A percentile compares a stretch with the other conserved stretches of the same genome.
Conservation (phyloP, 2,113 vertebrate species). For the Scartelaos histophorus region DNA sequence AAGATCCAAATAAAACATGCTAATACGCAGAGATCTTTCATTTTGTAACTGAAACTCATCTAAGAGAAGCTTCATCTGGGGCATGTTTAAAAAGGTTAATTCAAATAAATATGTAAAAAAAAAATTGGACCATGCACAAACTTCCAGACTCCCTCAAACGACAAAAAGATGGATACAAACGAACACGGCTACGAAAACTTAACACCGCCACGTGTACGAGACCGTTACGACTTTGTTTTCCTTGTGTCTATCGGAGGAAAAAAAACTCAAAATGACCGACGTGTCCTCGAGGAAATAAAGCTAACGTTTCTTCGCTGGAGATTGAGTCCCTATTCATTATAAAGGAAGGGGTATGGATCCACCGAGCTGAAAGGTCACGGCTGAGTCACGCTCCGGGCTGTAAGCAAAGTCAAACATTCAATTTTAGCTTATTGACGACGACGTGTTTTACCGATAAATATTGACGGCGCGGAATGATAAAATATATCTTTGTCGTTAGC, state of each 20-base stretch:
- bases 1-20: too few relatives aligned
- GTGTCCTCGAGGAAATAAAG: slow-evolving; percentile 42
- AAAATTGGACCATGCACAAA: background rate
- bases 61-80: background rate
- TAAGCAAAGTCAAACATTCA: background rate
- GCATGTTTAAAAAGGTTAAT: background rate
- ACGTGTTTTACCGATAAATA: background rate
- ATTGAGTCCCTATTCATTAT: slow-evolving; percentile 22
- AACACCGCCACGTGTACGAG: slow-evolving; percentile 46
- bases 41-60: too few relatives aligned
- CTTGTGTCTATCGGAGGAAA: slow-evolving; percentile 15
- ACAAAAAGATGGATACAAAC: slow-evolving; percentile 44
- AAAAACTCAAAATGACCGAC: slow-evolving; percentile 3
- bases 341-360: slow-evolving; percentile 24
- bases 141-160: slow-evolving; percentile 1
- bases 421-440: background rate
- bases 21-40: too few relatives aligned
- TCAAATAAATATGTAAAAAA: background rate
- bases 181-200: slow-evolving; percentile 41
- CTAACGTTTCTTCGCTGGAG: slow-evolving; percentile 15
- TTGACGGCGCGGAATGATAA: slow-evolving; percentile 9
- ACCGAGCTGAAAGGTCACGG: background rate
- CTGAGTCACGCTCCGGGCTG: slow-evolving; percentile 9
- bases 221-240: slow-evolving; percentile 31
- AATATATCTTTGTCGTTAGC: slow-evolving; percentile 4